phyloP scores from a whole-genome alignment of 2,113 vertebrate species.

The Lepus timidus region DNA sequence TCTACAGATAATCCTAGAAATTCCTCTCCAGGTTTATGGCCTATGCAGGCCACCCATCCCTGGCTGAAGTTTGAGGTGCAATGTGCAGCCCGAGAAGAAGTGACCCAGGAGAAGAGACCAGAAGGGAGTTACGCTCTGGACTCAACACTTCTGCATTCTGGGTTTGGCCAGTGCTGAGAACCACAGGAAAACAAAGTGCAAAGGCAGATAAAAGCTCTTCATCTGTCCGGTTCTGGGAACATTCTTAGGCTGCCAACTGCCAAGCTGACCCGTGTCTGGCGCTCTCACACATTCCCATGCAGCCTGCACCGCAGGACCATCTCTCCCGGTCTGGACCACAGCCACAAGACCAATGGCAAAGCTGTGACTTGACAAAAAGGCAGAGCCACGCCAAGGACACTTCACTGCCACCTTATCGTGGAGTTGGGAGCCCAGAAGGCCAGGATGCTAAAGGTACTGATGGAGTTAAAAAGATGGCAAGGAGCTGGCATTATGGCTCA shows the following conservation, averaged over 20 bases:
- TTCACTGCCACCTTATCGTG: not conserved
- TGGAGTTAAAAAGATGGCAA: constrained; percentile 21
- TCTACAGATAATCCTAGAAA: not conserved
- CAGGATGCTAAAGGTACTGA: not conserved
- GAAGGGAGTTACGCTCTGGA: not conserved
- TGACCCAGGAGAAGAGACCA: not conserved
- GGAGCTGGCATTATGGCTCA: too few species aligned
- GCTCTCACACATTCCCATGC: not conserved
- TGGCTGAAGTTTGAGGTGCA: not conserved
- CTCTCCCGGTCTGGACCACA: not conserved
- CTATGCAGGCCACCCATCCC: not conserved
- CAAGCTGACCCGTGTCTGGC: not conserved
- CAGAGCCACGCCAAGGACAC: not conserved
- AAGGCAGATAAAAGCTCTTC: constrained; percentile 17
- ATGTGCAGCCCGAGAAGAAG: not conserved
- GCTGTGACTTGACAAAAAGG: constrained; percentile 33
- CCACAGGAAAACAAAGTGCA: not conserved
- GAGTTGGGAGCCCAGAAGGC: not conserved
- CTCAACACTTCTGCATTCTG: not conserved
- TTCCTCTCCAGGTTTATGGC: not conserved
- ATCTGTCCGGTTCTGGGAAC: not conserved
- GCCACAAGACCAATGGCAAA: not conserved
- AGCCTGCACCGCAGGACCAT: not conserved
- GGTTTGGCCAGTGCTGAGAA: not conserved
- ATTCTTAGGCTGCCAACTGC: not conserved